phyloP scores from a whole-genome alignment of 2,888 invertebrate species.

The Lordiphosa fenestrarum region DNA sequence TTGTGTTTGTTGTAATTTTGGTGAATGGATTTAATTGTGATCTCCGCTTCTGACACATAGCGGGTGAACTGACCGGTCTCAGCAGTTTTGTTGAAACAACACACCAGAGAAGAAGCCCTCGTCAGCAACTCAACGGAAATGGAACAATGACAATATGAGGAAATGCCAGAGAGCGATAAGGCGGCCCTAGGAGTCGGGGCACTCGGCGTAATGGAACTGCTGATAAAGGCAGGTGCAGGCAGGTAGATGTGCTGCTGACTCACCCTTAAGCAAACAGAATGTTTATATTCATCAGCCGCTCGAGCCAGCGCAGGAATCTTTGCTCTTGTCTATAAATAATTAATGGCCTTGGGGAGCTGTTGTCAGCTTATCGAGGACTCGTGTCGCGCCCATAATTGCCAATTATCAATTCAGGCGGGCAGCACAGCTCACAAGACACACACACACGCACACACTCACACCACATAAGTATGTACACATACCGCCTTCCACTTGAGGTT shows the following conservation, averaged over 20 bases:
- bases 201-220: conserved; percentile 43
- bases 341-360: conserved; percentile 40
- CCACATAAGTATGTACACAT: neutral
- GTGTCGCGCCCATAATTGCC: conserved; percentile 47
- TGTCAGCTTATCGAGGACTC: conserved; percentile 5
- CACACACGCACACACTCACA: neutral
- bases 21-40: conserved; percentile 65
- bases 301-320: conserved; percentile 10
- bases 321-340: conserved; percentile 58
- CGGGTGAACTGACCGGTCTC: conserved; percentile 35
- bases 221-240: conserved; percentile 49
- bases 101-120: no score
- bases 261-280: conserved; percentile 37
- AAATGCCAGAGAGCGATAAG: conserved; percentile 48
- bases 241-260: conserved; percentile 45
- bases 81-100: conserved; percentile 10
- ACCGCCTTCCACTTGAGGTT: conserved; percentile 7
- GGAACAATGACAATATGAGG: conserved; percentile 41
- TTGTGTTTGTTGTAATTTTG: conserved; percentile 46
- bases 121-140: conserved; percentile 16
- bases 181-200: neutral
- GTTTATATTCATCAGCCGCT: conserved; percentile 43
- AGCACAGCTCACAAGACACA: neutral
- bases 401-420: conserved; percentile 49
- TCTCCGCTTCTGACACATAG: conserved; percentile 1